Evolutionary conservation across 2,888 invertebrate species (phyloP).

Genomic region (Drosophila yooni): DNA sequence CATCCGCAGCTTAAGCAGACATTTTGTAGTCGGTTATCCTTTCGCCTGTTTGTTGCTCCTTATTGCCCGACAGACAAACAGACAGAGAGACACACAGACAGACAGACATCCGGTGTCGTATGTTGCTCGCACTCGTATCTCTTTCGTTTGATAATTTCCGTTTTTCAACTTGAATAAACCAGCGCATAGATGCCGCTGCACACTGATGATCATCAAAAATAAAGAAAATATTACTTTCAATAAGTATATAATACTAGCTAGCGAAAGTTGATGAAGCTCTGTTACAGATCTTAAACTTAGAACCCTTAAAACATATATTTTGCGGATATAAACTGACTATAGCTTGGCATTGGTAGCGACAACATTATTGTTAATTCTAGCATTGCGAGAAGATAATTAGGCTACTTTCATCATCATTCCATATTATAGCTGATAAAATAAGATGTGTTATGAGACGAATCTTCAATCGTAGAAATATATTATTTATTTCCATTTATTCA

Average conservation of each 20-base stretch:
- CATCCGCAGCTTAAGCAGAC: constrained; percentile 79
- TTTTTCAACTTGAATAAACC: constrained; percentile 70
- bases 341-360: not conserved
- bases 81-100: constrained; percentile 52
- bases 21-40: constrained; percentile 73
- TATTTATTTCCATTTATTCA: not conserved
- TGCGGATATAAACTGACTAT: not conserved
- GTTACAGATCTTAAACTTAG: not conserved
- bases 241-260: not conserved
- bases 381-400: too few species aligned
- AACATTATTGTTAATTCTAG: too few species aligned
- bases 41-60: constrained; percentile 50
- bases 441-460: not conserved
- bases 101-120: constrained; percentile 78
- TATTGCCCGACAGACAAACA: constrained; percentile 12
- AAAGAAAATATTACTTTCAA: not conserved
- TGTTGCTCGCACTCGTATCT: constrained; percentile 71
- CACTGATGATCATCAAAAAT: constrained; percentile 34
- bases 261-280: not conserved
- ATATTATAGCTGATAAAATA: not conserved
- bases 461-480: not conserved
- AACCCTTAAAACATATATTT: not conserved
- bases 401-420: not conserved
- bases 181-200: constrained; percentile 42
- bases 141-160: constrained; percentile 78